These are phyloP conservation scores for Melanitta fusca DNA, from an alignment of 2,797 vertebrate species.

Conservation along the genomic window DNA sequence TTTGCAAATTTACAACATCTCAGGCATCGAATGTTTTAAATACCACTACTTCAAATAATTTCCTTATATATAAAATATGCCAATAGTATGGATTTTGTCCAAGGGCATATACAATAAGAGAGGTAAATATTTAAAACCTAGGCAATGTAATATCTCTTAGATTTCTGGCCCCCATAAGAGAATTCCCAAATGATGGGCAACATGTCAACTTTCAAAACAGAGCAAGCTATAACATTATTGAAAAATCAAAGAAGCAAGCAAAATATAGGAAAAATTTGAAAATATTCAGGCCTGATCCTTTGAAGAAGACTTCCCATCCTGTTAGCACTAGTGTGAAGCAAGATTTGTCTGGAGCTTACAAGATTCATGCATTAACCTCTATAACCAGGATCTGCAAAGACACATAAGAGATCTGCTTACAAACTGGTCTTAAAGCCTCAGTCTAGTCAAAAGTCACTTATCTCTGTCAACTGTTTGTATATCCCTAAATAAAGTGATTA, in stretches of 20 bases:
- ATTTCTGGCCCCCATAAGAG: background rate
- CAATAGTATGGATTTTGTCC: background rate
- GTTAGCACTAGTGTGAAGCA: background rate
- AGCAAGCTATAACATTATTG: background rate
- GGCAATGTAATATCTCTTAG: background rate
- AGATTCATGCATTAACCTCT: background rate
- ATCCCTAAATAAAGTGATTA: background rate
- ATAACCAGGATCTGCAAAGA: background rate
- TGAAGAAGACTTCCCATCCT: background rate
- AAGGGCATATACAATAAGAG: background rate
- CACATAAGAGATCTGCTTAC: accelerated
- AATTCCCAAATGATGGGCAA: background rate
- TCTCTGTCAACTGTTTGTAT: background rate
- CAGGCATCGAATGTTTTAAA: background rate
- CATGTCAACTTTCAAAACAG: background rate
- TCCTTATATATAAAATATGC: background rate
- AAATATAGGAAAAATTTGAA: background rate
- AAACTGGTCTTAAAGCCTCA: background rate
- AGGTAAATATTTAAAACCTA: background rate
- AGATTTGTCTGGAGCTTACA: background rate
- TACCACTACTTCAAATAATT: background rate
- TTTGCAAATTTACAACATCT: background rate
- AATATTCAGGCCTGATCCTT: background rate
- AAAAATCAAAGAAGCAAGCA: background rate
- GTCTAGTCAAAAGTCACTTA: background rate